Base-by-base conservation (phyloP, 2,797 vertebrate species). In the Muscicapa striata region DNA sequence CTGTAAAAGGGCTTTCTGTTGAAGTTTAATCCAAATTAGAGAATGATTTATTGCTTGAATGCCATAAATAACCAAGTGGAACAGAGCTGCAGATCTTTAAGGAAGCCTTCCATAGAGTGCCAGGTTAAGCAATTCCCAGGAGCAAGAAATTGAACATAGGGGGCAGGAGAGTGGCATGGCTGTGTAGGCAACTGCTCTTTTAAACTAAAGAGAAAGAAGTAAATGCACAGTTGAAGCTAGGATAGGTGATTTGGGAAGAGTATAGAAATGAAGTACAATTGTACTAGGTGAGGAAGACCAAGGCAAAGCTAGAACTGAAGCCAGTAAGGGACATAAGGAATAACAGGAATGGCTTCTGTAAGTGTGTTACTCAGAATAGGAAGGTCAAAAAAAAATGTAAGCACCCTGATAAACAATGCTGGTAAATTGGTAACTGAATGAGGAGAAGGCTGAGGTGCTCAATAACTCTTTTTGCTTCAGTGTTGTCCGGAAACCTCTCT, bases 251-350 rank as follows among this genome's bases (percentile, higher is more conserved):
- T 17, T 26, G 30, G 15, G 30, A 59, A 61, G 29, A 34, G 14
- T 8, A 24, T 2, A 26, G 29, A 46, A 2, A 1, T 21, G 13
- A 20, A 2, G 6, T 46, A 54, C 8, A 15, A 17, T 13, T 54
- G 12, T 23, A 26, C 21, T 29, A 5, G 8, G 12, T 34, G 46
- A 40, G 18, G 16, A 74, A 59, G 20, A 38, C 8, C 10, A 34
- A 45, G 22, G 24, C 21, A 38, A 80, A 80, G 7, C 20, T 59
- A 21, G 29, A 59, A 30, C 24, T 46, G 17, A 52, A 24, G 3
- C 29, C n/a, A 20, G 16, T 14, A 26, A 59, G 9, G 14, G 5
- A 46, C 0, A 0, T 26, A 40, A 34, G 22, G 21, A 59, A 11
- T 59, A 46, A 46, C 11, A 51, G 16, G 32, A 59, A 59, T 15